These are phyloP conservation scores for Samia ricini DNA, from an alignment of 1,140 invertebrate species.

Conservation along the genomic window DNA sequence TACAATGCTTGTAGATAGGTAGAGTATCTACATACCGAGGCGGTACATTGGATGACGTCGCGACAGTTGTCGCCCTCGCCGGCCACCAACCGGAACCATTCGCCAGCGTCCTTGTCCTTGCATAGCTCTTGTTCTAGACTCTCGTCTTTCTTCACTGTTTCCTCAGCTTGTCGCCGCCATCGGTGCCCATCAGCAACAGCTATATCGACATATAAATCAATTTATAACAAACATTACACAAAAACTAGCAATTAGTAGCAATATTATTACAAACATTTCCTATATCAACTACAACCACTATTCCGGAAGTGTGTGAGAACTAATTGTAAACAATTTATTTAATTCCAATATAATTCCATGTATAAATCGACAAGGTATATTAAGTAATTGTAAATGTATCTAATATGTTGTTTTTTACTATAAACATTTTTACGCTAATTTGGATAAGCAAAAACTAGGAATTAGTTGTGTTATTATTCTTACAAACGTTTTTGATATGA, in stretches of 20 bases:
- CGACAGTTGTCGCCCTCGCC: constrained; percentile 95
- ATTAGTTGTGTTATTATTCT: too few species aligned
- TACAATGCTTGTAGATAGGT: background rate
- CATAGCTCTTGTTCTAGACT: constrained; percentile 93
- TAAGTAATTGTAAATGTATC: constrained; percentile 22
- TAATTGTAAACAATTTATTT: background rate
- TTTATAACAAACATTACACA: background rate
- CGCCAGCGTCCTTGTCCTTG: constrained; percentile 96
- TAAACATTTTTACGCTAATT: constrained; percentile 49
- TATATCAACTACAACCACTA: background rate
- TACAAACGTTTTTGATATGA: too few species aligned
- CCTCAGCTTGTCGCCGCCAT: constrained; percentile 76
- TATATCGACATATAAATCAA: constrained; percentile 18
- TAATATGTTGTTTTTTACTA: background rate
- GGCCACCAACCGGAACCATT: constrained; percentile 94
- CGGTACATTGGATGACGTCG: constrained; percentile 97
- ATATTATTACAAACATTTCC: constrained; percentile 12
- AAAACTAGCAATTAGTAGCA: background rate
- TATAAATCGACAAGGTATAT: background rate
- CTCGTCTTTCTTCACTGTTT: constrained; percentile 86
- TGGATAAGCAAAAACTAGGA: too few species aligned
- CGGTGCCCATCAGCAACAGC: constrained; percentile 57
- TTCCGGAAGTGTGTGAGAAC: background rate
- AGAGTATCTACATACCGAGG: constrained; percentile 81
- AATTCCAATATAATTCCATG: background rate